A percentile compares a stretch with the other conserved stretches of the same genome.
These are phyloP conservation scores for Tachina fera DNA, from an alignment of 2,888 invertebrate species.

Conservation along the genomic window DNA sequence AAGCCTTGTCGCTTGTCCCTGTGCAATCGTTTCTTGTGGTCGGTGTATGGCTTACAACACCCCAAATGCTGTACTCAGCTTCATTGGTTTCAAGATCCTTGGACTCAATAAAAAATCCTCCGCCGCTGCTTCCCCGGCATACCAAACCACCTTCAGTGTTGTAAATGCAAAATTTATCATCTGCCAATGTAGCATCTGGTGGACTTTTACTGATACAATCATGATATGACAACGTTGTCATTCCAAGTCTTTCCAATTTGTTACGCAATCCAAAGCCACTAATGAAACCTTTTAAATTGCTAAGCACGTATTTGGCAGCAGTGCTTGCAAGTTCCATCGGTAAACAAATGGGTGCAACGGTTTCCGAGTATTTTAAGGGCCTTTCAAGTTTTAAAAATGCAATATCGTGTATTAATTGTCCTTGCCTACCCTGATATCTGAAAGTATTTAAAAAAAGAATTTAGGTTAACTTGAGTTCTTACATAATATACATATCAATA, in stretches of 20 bases:
- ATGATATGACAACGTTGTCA: constrained; percentile 22
- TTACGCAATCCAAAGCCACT: constrained; percentile 18
- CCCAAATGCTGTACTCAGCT: constrained; percentile 73
- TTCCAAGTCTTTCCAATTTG: constrained; percentile 41
- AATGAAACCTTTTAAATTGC: constrained; percentile 4
- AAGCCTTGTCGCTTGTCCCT: not conserved
- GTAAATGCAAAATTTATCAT: not conserved
- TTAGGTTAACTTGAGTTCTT: no score
- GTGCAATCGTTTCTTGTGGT: constrained; percentile 43
- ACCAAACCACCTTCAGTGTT: not conserved
- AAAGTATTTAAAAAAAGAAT: not conserved
- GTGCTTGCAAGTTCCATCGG: not conserved
- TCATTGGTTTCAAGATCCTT: constrained; percentile 31
- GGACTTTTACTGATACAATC: constrained; percentile 22
- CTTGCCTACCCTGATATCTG: constrained; percentile 37
- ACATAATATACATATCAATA: no score
- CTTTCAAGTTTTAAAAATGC: constrained; percentile 52
- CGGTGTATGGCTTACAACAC: constrained; percentile 74
- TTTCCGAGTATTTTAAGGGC: constrained; percentile 36
- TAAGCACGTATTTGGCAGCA: not conserved
- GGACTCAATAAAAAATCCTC: constrained; percentile 72
- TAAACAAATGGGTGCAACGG: constrained; percentile 57
- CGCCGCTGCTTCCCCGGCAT: constrained; percentile 78
- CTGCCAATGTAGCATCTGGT: constrained; percentile 16
- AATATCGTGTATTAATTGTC: constrained; percentile 25